Base-by-base conservation (phyloP, 2,797 vertebrate genomes). In the Gobio occitaniae region DNA sequence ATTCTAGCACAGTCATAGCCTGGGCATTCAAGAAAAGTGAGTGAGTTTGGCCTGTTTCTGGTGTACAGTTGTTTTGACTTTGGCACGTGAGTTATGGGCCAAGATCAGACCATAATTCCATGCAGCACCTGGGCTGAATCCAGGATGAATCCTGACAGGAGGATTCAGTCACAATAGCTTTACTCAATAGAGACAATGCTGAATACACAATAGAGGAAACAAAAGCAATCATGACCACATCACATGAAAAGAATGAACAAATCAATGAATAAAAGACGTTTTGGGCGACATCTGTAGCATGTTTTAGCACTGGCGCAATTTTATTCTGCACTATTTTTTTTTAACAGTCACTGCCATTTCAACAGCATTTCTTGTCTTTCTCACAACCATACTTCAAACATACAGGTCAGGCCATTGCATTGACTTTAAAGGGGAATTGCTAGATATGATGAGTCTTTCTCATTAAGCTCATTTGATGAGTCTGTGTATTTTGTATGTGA, bases 281-380 rank as follows among this genome's bases (percentile, higher is more conserved):
- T n/a, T 12, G 17, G 9, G 6, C 38, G 8, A 69, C 77, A 69
- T 50, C 32, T 50, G 6, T 63, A 15, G 29, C 17, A 69, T 38
- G 48, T 83, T 76, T 66, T 68, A 77, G 32, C 63, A 61, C 29
- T 59, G 25, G 32, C 3, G 61, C 52, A 85, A 74, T 61, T 88
- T 88, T 86, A 86, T 87, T 88, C 70, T 13, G 72, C 75, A 74
- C 15, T 54, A 75, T 80, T 82, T 83, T 78, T 78, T 25, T 84
- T 65, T 89, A 88, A 91, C 87, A 90, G 89, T 91, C 90, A 88
- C 61, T 86, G 86, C 82, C 84, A 86, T 89, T 88, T 87, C 66
- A 80, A 88, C 84, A 79, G 78, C 81, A 78, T 70, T 47, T 50
- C 69, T 56, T 59, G 8, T 15, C 17, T 56, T 83, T 76, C 71